These are phyloP conservation scores for Zapornia atra DNA, from an alignment of 2,113 vertebrate species.

Conservation along the genomic window DNA sequence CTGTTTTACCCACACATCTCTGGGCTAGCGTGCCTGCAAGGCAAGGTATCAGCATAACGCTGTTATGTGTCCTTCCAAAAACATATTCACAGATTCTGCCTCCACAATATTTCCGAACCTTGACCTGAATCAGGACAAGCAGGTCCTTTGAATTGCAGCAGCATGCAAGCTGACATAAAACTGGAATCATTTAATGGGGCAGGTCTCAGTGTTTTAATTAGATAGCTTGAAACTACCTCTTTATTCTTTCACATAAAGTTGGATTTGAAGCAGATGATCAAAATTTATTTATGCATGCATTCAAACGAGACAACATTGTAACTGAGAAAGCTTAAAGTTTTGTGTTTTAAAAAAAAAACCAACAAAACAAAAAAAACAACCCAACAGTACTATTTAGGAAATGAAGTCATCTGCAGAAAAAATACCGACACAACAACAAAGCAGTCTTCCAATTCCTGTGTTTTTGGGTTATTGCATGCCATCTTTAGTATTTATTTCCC, in stretches of 20 bases:
- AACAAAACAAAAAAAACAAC: too few relatives aligned
- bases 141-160: not conserved
- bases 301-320: not conserved
- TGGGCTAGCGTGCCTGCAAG: not conserved
- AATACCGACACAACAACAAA: not conserved
- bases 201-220: slow-evolving; percentile 15
- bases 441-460: not conserved
- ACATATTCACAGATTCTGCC: not conserved
- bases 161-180: not conserved
- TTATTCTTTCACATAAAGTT: slow-evolving; percentile 24
- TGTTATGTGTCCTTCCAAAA: not conserved
- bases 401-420: slow-evolving; percentile 43
- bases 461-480: slow-evolving; percentile 1
- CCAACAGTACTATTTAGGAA: not conserved
- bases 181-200: not conserved
- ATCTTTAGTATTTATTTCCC: slow-evolving; percentile 51
- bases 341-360: slow-evolving; percentile 44
- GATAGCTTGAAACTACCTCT: not conserved
- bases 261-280: slow-evolving; percentile 35
- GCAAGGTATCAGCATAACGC: not conserved
- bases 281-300: slow-evolving; percentile 15
- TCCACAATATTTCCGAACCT: not conserved
- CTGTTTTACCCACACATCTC: not conserved
- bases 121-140: not conserved
- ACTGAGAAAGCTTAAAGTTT: slow-evolving; percentile 54